These are phyloP conservation scores for Phallusia fumigata DNA, from an alignment of 23 tunicate genomes.

Conservation along the genomic window DNA sequence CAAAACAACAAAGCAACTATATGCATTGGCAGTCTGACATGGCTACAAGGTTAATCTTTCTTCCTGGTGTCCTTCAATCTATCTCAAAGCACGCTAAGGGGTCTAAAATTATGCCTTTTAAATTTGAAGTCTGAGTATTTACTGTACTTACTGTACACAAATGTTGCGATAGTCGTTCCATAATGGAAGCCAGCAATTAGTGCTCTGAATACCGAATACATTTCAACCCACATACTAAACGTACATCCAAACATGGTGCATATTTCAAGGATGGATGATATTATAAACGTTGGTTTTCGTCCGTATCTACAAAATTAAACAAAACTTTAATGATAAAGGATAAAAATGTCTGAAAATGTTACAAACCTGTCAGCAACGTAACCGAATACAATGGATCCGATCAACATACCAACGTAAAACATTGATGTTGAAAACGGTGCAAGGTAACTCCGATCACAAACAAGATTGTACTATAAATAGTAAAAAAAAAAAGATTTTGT, in stretches of 20 bases:
- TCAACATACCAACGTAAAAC: constrained; percentile 64
- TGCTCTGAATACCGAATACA: constrained; percentile 24
- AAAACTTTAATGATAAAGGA: neutral
- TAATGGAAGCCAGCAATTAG: constrained; percentile 27
- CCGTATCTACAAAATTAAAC: constrained; percentile 21
- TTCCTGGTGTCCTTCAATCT: too few species aligned
- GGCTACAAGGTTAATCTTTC: too few species aligned
- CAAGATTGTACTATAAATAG: constrained; percentile 43
- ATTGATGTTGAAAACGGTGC: constrained; percentile 63
- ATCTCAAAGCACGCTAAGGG: too few species aligned
- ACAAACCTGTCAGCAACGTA: constrained; percentile 65
- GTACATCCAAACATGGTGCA: constrained; percentile 33
- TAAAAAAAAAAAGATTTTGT: neutral
- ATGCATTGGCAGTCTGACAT: too few species aligned
- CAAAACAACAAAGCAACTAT: too few species aligned
- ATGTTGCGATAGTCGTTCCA: constrained; percentile 38
- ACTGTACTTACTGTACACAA: constrained; percentile 61
- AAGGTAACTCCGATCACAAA: constrained; percentile 43
- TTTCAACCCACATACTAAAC: constrained; percentile 22
- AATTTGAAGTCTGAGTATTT: too few species aligned
- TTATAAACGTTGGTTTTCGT: constrained; percentile 27
- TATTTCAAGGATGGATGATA: constrained; percentile 5
- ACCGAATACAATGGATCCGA: constrained; percentile 75
- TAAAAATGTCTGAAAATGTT: neutral
- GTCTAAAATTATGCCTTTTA: too few species aligned